A percentile compares a stretch with the other conserved stretches of the same genome.
Evolutionary conservation across 2,113 vertebrate species (phyloP).

Genomic region (Heteronetta atricapilla): DNA sequence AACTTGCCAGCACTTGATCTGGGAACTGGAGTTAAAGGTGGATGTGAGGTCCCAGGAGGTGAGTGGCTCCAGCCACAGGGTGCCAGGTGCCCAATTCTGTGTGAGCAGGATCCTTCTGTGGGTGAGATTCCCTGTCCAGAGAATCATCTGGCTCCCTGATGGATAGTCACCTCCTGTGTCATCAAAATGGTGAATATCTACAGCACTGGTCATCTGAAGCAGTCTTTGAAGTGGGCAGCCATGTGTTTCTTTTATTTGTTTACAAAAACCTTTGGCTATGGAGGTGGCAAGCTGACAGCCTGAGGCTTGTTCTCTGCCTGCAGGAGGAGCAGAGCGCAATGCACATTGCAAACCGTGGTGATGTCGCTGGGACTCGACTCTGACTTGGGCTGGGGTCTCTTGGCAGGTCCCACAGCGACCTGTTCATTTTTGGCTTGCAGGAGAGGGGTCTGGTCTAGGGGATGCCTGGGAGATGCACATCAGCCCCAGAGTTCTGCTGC

Average conservation of each 20-base stretch:
- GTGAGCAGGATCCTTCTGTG: not conserved
- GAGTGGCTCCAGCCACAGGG: not conserved
- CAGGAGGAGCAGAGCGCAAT: not conserved
- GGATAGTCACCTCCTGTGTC: not conserved
- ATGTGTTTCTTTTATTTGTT: not conserved
- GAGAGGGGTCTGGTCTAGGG: not conserved
- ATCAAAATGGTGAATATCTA: not conserved
- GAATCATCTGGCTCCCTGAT: not conserved
- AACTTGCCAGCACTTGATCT: not conserved
- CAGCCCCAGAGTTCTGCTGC: too few species aligned
- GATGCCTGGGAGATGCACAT: not conserved
- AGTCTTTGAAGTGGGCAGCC: not conserved
- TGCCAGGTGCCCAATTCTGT: not conserved
- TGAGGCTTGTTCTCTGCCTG: rapidly evolving
- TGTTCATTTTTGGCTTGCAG: not conserved
- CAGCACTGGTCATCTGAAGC: not conserved
- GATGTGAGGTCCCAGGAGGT: not conserved
- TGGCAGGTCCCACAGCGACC: not conserved
- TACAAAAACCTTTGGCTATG: not conserved
- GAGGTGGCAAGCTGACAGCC: not conserved
- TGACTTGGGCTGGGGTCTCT: too few species aligned
- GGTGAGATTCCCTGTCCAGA: not conserved
- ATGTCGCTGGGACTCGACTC: not conserved
- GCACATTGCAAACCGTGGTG: not conserved
- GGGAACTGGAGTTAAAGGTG: not conserved